Base-by-base conservation (phyloP, 2,113 vertebrate genomes). In the Macrotus californicus region DNA sequence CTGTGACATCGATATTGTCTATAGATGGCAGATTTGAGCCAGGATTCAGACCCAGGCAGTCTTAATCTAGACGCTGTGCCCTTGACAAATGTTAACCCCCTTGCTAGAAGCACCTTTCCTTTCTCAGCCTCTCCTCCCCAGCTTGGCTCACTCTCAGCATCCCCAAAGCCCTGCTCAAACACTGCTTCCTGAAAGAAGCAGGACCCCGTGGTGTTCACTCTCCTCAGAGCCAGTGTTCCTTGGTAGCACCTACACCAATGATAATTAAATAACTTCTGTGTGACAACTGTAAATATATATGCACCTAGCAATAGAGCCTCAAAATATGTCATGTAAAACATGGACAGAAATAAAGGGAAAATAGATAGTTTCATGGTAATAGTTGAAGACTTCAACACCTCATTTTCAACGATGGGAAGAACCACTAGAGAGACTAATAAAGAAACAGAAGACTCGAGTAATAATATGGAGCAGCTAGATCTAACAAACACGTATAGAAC, bases 1-100 rank as follows among this genome's bases (percentile, higher is more conserved):
- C 12, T 59, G 19, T 21, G 18, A n/a, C 56, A 6, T n/a, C 12
- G 61, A 1, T 29, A 0, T n/a, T 2, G 1, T 21, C 36, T 72
- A 19, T n/a, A 77, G 31, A 29, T 9, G 22, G 9, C 43, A 31
- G 43, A 46, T 41, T 11, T 12, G 24, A 67, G 36, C 56, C 5
- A n/a, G n/a, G n/a, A 24, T 66, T 54, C 43, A 22, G 10, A 22
- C 59, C 59, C 7, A 36, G 19, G 41, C n/a, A 22, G 81, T 61
- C 69, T 73, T n/a, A 19, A n/a, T 80, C 13, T 69, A 31, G 56
- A 66, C 22, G 26, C 31, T 7, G 18, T 39, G 3, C 36, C 59
- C 81, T n/a, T 81, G 9, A 29, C 52, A 80, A 8, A 24, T 29
- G 34, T 9, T 26, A 11, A 8, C 31, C 21, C 24, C 46, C 56